These are phyloP conservation scores for Gyrodactylus salaris DNA, from an alignment of 1,140 invertebrate species.

Conservation along the genomic window DNA sequence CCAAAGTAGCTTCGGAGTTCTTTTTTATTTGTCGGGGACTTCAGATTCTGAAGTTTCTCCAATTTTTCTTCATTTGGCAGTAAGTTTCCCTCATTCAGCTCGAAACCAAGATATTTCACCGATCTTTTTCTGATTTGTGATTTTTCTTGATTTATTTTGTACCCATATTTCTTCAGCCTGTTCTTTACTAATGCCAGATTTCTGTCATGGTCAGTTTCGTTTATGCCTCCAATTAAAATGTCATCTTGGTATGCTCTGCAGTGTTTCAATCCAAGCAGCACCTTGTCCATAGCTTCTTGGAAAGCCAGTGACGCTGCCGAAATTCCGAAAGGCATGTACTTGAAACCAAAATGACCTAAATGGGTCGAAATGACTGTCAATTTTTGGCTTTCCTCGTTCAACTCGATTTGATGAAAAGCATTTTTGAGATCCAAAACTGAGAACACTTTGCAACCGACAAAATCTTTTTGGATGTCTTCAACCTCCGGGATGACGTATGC, in stretches of 20 bases:
- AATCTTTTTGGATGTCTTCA: background rate
- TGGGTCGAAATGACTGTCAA: background rate
- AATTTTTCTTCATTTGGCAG: no score
- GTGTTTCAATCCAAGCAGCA: background rate
- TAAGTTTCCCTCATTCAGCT: no score
- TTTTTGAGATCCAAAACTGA: background rate
- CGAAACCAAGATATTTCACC: no score
- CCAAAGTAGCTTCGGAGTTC: no score
- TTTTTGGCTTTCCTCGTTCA: background rate
- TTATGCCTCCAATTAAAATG: background rate
- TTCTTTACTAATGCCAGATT: background rate
- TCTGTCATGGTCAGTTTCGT: background rate
- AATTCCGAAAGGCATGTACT: background rate
- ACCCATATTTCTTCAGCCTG: background rate
- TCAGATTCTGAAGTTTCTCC: no score
- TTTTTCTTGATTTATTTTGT: no score
- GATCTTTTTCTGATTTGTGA: no score
- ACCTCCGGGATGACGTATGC: background rate
- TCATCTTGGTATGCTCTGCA: background rate
- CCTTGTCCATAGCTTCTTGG: background rate
- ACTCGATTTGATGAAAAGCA: background rate
- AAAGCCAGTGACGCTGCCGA: background rate
- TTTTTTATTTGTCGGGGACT: no score
- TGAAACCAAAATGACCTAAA: background rate
- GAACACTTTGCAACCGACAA: background rate